Percentiles rank a stretch among this genome's conserved stretches.
phyloP scores from a whole-genome alignment of 1,140 invertebrate species.

The Archivesica marissinica region DNA sequence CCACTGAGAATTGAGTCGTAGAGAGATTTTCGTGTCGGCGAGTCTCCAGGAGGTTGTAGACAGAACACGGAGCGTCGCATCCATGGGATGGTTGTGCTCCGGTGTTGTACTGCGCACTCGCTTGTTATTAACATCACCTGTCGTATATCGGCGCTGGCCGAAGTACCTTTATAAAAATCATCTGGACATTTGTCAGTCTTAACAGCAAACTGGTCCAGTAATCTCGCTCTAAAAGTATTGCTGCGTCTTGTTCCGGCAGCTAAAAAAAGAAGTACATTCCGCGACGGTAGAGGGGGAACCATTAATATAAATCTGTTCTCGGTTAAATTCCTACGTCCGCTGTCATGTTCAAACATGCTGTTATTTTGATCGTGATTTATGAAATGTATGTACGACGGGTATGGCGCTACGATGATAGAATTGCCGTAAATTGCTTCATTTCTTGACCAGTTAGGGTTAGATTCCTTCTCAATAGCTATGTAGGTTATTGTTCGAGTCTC shows the following conservation, averaged over 20 bases:
- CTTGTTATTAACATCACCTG: slow-evolving; percentile 68
- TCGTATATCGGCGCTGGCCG: background rate
- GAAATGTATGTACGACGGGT: slow-evolving; percentile 76
- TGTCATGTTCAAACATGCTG: slow-evolving; percentile 5
- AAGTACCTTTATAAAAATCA: slow-evolving; percentile 31
- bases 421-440: background rate
- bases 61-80: slow-evolving; percentile 75
- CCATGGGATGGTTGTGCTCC: slow-evolving; percentile 69
- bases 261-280: slow-evolving; percentile 69
- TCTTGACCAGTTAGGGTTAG: slow-evolving; percentile 18
- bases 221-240: slow-evolving; percentile 59
- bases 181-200: slow-evolving; percentile 50
- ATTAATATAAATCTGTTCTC: slow-evolving; percentile 3
- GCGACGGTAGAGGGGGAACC: slow-evolving; percentile 13
- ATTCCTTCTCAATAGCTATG: slow-evolving; percentile 72
- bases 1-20: slow-evolving; percentile 75
- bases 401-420: slow-evolving; percentile 70
- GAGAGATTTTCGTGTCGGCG: slow-evolving; percentile 77
- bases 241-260: slow-evolving; percentile 57
- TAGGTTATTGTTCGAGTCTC: slow-evolving; percentile 59
- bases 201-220: slow-evolving; percentile 70
- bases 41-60: slow-evolving; percentile 75
- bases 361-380: background rate
- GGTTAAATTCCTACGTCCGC: background rate
- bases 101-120: slow-evolving; percentile 64